phyloP scores from a whole-genome alignment of 2,113 vertebrate species.

The western clawed frog (Xenopus tropicalis) region UCB_Xtro_10.0 CM004448.2:53175001-53175500 shows the following conservation, averaged over 20 bases:
- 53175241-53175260: background rate
- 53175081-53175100: slow-evolving; percentile 27
- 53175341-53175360: no score
- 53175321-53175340: no score
- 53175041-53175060: slow-evolving; percentile 27
- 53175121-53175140: slow-evolving; percentile 8
- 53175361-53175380: no score
- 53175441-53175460: no score
- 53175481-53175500: no score
- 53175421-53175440: no score
- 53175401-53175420: no score
- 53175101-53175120: slow-evolving; percentile 37
- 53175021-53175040: slow-evolving; percentile 15
- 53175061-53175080: slow-evolving; percentile 33
- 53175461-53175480: no score
- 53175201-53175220: slow-evolving; percentile 7
- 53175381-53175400: no score
- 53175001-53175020: slow-evolving; percentile 1
- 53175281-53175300: background rate
- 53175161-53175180: slow-evolving; percentile 26
- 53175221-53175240: background rate
- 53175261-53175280: background rate
- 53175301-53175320: background rate
- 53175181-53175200: slow-evolving; percentile 36
- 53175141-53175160: slow-evolving; percentile 18